phyloP scores from a whole-genome alignment of 2,797 vertebrate species.

The Tamandua tetradactyla region DNA sequence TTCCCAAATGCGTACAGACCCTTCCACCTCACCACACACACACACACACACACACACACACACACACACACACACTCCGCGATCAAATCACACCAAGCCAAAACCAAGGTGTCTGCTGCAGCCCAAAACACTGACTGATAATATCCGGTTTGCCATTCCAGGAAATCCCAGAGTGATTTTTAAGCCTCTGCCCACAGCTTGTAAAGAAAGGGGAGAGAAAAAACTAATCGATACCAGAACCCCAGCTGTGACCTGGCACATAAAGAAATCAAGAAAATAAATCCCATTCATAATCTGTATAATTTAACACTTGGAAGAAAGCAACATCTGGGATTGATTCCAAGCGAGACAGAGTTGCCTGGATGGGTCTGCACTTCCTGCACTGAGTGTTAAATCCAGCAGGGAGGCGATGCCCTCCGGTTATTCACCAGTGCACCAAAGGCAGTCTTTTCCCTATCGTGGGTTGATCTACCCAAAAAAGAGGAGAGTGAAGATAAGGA shows the following conservation, averaged over 20 bases:
- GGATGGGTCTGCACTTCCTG: slow-evolving; percentile 1
- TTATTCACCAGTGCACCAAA: not conserved
- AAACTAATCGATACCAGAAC: slow-evolving; percentile 76
- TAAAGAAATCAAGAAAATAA: slow-evolving; percentile 77
- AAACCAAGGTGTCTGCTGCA: slow-evolving; percentile 37
- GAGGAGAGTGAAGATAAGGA: not conserved
- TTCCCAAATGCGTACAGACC: not conserved
- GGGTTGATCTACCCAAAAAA: not conserved
- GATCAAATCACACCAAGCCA: slow-evolving; percentile 45
- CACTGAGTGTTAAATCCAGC: not conserved
- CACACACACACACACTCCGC: not conserved
- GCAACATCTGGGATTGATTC: slow-evolving; percentile 80
- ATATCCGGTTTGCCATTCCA: slow-evolving; percentile 81
- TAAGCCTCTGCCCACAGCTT: slow-evolving; percentile 77
- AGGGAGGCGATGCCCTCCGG: not conserved
- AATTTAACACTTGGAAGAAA: slow-evolving; percentile 74
- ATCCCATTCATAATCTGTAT: slow-evolving; percentile 57
- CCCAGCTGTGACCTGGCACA: slow-evolving; percentile 78
- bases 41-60: no score
- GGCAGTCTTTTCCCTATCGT: not conserved
- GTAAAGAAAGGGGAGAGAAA: slow-evolving; percentile 75
- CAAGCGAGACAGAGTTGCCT: slow-evolving; percentile 66
- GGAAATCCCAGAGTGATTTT: slow-evolving; percentile 78
- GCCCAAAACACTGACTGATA: slow-evolving; percentile 75
- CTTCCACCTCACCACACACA: not conserved